These are phyloP conservation scores for Drosophila algonquin DNA, from an alignment of 2,888 invertebrate species.

Conservation along the genomic window DNA sequence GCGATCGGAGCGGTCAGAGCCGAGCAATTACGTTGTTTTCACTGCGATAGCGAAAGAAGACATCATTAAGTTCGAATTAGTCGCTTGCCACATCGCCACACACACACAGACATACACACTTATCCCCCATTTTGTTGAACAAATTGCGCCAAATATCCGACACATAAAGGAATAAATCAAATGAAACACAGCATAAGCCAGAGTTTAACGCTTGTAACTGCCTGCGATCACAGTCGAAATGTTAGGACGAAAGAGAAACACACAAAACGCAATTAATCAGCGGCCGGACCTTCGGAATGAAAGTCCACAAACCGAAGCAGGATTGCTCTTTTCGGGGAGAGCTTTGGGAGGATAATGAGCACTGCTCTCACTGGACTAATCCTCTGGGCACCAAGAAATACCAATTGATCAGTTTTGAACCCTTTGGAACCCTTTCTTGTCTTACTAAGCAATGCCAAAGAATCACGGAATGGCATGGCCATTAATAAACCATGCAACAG, in stretches of 20 bases:
- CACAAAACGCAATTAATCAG: conserved; percentile 42
- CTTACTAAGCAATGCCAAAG: too few relatives aligned
- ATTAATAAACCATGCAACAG: background rate
- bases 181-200: conserved; percentile 7
- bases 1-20: conserved; percentile 38
- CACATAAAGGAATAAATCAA: conserved; percentile 21
- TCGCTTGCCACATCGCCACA: conserved; percentile 62
- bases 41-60: conserved; percentile 74
- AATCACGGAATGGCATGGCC: too few relatives aligned
- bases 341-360: too few relatives aligned
- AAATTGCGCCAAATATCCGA: conserved; percentile 60
- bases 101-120: background rate
- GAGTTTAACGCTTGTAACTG: conserved; percentile 22
- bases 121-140: conserved; percentile 61
- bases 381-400: background rate
- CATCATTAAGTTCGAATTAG: conserved; percentile 73
- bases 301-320: conserved; percentile 30
- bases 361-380: too few relatives aligned
- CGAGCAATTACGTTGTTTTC: conserved; percentile 68
- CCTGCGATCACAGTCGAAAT: conserved; percentile 28
- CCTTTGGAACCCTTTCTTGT: too few relatives aligned
- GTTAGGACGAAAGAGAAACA: conserved; percentile 32
- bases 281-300: conserved; percentile 16
- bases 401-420: background rate
- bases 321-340: conserved; percentile 59